Evolutionary conservation across 2,888 invertebrate genomes (phyloP), one percentile per base, ranked within the genome.

Genomic region (Chelonus formosanus): DNA sequence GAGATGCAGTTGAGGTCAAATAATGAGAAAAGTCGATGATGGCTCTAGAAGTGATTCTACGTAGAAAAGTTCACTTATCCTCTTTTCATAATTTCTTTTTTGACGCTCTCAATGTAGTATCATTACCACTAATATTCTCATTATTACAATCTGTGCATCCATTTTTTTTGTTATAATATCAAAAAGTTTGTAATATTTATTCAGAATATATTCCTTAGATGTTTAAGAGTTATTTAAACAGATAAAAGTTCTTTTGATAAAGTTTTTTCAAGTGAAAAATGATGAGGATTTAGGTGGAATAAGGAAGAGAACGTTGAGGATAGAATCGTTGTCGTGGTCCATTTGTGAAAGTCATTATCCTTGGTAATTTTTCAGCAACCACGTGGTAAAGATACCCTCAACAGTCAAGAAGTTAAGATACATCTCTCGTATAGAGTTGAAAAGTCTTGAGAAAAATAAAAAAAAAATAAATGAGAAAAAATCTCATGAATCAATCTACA

Each of bases 261-360:
- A 40, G 40, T 40, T 40, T 40, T 40, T 3, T 40, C 40, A 40
- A 40, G 3, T 40, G 40, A 40, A 40, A 40, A 48, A 20, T 48
- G 48, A 48, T 48, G n/a, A 48, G 20, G 48, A 48, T 48, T 48
- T n/a, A 48, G n/a, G 20, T 10, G n/a, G 48, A 48, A 48, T 48
- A 20, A 48, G 48, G 48, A 48, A 48, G 48, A 10, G 48, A 10
- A 48, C 4, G 10, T 20, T 48, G n/a, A 20, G 48, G 20, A 48
- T 3, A 48, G 10, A 10, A 48, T n/a, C 5, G 20, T 10, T 48
- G 48, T 48, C 48, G 8, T 48, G 48, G 48, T 48, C 48, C 48
- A 48, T 48, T 48, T 48, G 48, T 48, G 10, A 48, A 48, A 48
- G 48, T 48, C 48, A 48, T 48, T 48, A 48, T 48, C 48, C 48